Evolutionary conservation across 2,888 invertebrate genomes (phyloP).

Genomic region (Hecatera dysodea): DNA sequence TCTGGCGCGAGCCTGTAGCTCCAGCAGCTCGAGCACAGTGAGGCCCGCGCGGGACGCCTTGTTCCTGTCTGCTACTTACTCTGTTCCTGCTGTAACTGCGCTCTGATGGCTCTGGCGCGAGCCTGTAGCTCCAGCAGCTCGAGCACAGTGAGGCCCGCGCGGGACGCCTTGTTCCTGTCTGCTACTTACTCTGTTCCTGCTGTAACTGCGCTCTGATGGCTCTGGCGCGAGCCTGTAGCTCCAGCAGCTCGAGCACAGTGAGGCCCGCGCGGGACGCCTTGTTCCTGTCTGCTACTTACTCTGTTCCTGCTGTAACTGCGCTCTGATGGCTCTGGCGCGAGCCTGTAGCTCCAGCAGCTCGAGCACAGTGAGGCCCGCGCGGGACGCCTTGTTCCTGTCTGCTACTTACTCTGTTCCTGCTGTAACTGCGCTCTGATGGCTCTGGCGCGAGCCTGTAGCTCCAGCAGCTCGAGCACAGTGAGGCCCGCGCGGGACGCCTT

Average conservation of each 20-base stretch:
- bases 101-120: slow-evolving; percentile 93
- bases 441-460: slow-evolving; percentile 93
- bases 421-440: slow-evolving; percentile 93
- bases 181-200: slow-evolving; percentile 87
- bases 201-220: slow-evolving; percentile 93
- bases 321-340: slow-evolving; percentile 93
- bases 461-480: slow-evolving; percentile 93
- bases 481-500: slow-evolving; percentile 86
- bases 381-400: slow-evolving; percentile 72
- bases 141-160: slow-evolving; percentile 92
- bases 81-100: slow-evolving; percentile 92
- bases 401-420: slow-evolving; percentile 86
- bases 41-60: too few relatives aligned
- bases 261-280: slow-evolving; percentile 86
- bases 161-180: slow-evolving; percentile 72
- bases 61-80: slow-evolving; percentile 67
- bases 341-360: slow-evolving; percentile 93
- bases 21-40: slow-evolving; percentile 90
- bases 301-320: slow-evolving; percentile 87
- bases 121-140: slow-evolving; percentile 93
- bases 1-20: slow-evolving; percentile 93
- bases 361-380: slow-evolving; percentile 92
- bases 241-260: slow-evolving; percentile 93
- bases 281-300: slow-evolving; percentile 53
- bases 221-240: slow-evolving; percentile 93